Base-by-base conservation (phyloP, 1,140 invertebrate genomes). In the Caenorhabditis briggsae region DNA sequence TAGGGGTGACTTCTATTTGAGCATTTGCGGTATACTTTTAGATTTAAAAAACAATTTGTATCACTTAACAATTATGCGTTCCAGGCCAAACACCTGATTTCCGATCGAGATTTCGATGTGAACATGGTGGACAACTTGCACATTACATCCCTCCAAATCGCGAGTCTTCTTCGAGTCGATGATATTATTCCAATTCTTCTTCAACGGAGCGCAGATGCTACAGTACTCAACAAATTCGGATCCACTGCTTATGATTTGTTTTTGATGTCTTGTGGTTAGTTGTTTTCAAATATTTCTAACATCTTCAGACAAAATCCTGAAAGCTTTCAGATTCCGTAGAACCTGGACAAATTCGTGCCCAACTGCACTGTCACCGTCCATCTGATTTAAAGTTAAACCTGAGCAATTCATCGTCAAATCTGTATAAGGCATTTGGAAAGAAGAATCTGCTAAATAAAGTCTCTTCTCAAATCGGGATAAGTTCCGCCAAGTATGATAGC, bases 191-290 rank as follows among this genome's bases (percentile, higher is more conserved):
- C 70, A 23, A 11, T 78, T 20, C n/a, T 78, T 7, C n/a, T 78
- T 2, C 70, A 78, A 78, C 12, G 70, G 20, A 48, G 33, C 12
- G 46, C 70, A 48, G 70, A 78, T 50, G 46, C 14, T 50, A 78
- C 70, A 14, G 70, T 78, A 23, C 46, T 53, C 11, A 78, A 78
- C n/a, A 43, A 43, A 16, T 78, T 43, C 70, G 70, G 70, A 5
- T 78, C n/a, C 6, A 78, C 70, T n/a, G 70, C 70, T 5, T 78
- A 78, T 53, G 70, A 78, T 9, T 18, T 78, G 70, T 78, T 50
- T 78, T 50, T 78, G 46, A 48, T 78, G 70, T 78, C 70, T 50
- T 46, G 70, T 78, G 70, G 70, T 78, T n/a, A 46, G 18, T 23
- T 33, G 12, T 12, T 64, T 33, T 59, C 7, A 1, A 33, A 41